Conservation (phyloP, 2,888 invertebrate species). For the Chorisops tibialis region DNA sequence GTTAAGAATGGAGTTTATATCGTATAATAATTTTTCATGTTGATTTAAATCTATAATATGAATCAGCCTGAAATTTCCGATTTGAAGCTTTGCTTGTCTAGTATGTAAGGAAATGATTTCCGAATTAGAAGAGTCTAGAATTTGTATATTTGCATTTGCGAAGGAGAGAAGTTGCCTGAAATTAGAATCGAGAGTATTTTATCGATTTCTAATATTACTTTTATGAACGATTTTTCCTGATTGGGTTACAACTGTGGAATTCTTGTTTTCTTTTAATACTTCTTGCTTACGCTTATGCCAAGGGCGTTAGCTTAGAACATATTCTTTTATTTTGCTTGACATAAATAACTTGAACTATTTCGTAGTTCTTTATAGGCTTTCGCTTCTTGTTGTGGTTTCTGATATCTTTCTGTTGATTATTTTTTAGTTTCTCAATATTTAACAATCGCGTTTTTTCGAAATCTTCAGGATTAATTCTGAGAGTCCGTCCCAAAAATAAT, state of each 20-base stretch:
- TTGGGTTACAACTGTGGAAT: conserved; percentile 18
- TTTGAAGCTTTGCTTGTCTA: too few relatives aligned
- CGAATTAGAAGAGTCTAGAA: too few relatives aligned
- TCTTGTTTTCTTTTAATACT: conserved; percentile 28
- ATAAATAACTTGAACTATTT: conserved; percentile 27
- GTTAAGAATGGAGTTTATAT: too few relatives aligned
- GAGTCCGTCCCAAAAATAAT: conserved; percentile 19
- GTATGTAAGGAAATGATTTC: too few relatives aligned
- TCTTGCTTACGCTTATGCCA: conserved; percentile 27
- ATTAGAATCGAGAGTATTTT: neutral
- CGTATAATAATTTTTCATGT: too few relatives aligned
- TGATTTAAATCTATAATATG: too few relatives aligned
- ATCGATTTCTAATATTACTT: conserved; percentile 22
- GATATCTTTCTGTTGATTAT: conserved; percentile 28
- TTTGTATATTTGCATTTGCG: too few relatives aligned
- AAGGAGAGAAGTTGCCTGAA: neutral
- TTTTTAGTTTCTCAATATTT: conserved; percentile 29
- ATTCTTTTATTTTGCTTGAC: conserved; percentile 33
- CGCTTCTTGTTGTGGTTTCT: conserved; percentile 32
- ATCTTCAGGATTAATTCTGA: conserved; percentile 26
- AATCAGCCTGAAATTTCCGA: too few relatives aligned
- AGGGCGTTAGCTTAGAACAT: conserved; percentile 28
- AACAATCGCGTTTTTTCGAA: conserved; percentile 27
- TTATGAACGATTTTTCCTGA: conserved; percentile 27
- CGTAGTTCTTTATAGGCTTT: conserved; percentile 27